Percentiles rank a stretch among this genome's conserved stretches.
Evolutionary conservation across 2,113 vertebrate species (phyloP).

Genomic region (Tamias sibiricus): DNA sequence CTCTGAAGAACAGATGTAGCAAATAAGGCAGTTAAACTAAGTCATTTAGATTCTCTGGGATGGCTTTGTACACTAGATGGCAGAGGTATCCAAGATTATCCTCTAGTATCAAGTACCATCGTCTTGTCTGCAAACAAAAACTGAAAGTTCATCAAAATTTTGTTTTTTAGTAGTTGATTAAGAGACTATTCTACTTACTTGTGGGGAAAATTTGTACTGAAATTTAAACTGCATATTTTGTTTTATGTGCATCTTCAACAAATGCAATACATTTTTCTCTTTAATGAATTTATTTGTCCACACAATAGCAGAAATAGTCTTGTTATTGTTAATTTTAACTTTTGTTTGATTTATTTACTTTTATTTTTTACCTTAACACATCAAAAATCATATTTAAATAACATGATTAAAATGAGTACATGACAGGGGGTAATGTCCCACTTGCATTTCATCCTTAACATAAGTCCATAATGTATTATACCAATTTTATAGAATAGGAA

Average conservation of each 20-base stretch:
- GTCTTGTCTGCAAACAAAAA: background rate
- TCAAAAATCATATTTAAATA: background rate
- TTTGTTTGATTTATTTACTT: constrained; percentile 4
- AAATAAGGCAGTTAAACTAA: background rate
- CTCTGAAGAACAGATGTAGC: background rate
- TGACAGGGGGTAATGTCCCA: background rate
- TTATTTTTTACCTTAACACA: background rate
- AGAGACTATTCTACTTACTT: background rate
- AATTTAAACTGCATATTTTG: background rate
- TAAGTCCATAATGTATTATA: background rate
- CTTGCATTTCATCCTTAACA: background rate
- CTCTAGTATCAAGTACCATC: background rate
- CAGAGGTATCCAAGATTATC: constrained; percentile 39
- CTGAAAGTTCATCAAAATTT: background rate
- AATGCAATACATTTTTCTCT: background rate
- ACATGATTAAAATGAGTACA: background rate
- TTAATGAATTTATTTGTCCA: background rate
- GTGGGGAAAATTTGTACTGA: background rate
- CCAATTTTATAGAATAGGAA: background rate
- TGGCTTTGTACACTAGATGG: constrained; percentile 66
- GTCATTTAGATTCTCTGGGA: background rate
- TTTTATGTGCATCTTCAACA: background rate
- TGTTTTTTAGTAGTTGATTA: background rate
- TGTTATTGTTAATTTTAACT: background rate
- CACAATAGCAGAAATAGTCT: background rate